Evolutionary conservation across 2,888 invertebrate species (phyloP).

Genomic region (Aelia acuminata): DNA sequence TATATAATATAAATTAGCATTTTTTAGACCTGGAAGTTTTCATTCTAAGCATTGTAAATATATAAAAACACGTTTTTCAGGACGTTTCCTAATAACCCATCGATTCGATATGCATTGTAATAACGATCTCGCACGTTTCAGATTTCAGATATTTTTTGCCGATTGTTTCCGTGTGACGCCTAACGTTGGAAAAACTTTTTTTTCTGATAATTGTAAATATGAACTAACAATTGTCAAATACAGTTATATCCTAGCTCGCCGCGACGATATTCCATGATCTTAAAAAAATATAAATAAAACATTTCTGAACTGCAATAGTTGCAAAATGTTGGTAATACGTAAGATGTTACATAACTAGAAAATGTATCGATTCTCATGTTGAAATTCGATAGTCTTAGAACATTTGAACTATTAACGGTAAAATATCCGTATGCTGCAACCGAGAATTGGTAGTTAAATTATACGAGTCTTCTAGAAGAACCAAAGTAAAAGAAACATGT

Average conservation of each 20-base stretch:
- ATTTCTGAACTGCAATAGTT: not conserved
- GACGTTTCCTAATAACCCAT: not conserved
- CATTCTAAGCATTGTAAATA: not conserved
- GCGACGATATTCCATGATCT: not conserved
- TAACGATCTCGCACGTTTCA: not conserved
- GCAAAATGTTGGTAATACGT: not conserved
- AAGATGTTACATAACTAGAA: not conserved
- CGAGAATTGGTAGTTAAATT: not conserved
- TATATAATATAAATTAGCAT: too few relatives aligned
- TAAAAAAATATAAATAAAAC: not conserved
- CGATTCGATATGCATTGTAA: not conserved
- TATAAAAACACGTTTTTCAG: not conserved
- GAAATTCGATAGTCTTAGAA: not conserved
- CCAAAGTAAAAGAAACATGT: not conserved
- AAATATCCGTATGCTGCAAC: not conserved
- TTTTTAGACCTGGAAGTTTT: not conserved
- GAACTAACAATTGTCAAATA: constrained; percentile 4
- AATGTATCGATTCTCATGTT: not conserved
- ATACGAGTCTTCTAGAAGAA: too few relatives aligned
- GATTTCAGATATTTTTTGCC: not conserved
- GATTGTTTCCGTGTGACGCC: not conserved
- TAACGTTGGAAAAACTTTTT: not conserved
- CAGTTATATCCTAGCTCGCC: not conserved
- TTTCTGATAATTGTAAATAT: not conserved
- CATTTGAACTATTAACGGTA: not conserved